These are phyloP conservation scores for Salarias fasciatus DNA, from an alignment of 2,797 vertebrate species.

Conservation along the genomic window DNA sequence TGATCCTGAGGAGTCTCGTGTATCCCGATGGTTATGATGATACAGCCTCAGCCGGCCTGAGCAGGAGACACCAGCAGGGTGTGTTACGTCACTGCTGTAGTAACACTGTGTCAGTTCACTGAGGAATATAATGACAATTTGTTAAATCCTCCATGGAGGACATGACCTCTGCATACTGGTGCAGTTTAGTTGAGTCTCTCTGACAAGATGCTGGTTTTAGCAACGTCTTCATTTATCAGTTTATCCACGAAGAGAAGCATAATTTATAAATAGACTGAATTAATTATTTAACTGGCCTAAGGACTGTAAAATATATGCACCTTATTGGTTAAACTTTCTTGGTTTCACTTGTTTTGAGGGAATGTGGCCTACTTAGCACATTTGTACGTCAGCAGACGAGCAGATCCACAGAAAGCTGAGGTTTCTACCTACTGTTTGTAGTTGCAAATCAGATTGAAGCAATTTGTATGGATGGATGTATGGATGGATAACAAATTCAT, in stretches of 20 bases:
- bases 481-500: too few relatives aligned
- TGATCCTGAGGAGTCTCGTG: slow-evolving; percentile 2
- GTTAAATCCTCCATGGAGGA: slow-evolving; percentile 48
- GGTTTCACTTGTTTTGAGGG: background rate
- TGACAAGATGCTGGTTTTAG: slow-evolving; percentile 25
- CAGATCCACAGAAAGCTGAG: background rate
- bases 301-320: background rate
- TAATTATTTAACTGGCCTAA: background rate
- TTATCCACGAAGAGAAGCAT: background rate
- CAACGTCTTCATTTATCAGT: background rate
- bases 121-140: slow-evolving; percentile 46
- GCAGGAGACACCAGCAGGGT: slow-evolving; percentile 42
- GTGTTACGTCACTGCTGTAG: slow-evolving; percentile 54
- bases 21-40: slow-evolving; percentile 20
- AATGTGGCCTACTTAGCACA: background rate
- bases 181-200: background rate
- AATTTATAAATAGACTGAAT: background rate
- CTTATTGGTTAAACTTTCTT: background rate
- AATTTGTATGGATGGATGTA: background rate
- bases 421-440: background rate
- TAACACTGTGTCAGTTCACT: slow-evolving; percentile 26
- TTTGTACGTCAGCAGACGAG: background rate
- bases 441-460: background rate
- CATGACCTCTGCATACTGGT: slow-evolving; percentile 31
- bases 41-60: slow-evolving; percentile 23